phyloP scores from a whole-genome alignment of 2,888 invertebrate genomes.

The Helleia helle region DNA sequence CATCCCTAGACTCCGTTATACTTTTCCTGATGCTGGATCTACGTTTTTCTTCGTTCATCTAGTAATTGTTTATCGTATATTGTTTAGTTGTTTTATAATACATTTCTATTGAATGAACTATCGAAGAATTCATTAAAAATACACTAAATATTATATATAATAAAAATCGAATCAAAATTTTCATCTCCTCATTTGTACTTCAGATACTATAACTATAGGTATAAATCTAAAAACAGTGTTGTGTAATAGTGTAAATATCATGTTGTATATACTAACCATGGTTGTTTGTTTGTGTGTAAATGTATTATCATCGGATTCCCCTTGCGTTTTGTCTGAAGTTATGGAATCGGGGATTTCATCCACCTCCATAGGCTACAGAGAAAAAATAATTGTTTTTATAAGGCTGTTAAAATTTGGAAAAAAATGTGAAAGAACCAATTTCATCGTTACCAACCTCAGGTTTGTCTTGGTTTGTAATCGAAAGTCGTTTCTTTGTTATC shows the following conservation, averaged over 20 bases:
- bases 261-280: conserved; percentile 4
- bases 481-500: conserved; percentile 11
- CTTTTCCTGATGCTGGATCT: conserved; percentile 1
- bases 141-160: too few relatives aligned
- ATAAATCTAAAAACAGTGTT: neutral
- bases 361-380: conserved; percentile 1
- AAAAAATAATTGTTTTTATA: neutral
- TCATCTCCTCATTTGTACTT: too few relatives aligned
- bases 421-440: neutral
- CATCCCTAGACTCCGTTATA: neutral
- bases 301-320: neutral
- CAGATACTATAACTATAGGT: neutral
- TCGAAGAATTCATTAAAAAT: too few relatives aligned
- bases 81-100: too few relatives aligned
- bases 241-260: neutral
- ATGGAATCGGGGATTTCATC: neutral
- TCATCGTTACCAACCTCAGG: neutral
- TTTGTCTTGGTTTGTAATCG: conserved; percentile 12
- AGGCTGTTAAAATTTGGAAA: neutral
- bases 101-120: too few relatives aligned
- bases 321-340: neutral
- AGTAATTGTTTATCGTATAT: too few relatives aligned
- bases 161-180: too few relatives aligned
- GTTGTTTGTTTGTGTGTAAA: conserved; percentile 2
- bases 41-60: neutral